These are phyloP conservation scores for Drosophila parvula DNA, from an alignment of 1,140 invertebrate genomes.

Conservation along the genomic window DNA sequence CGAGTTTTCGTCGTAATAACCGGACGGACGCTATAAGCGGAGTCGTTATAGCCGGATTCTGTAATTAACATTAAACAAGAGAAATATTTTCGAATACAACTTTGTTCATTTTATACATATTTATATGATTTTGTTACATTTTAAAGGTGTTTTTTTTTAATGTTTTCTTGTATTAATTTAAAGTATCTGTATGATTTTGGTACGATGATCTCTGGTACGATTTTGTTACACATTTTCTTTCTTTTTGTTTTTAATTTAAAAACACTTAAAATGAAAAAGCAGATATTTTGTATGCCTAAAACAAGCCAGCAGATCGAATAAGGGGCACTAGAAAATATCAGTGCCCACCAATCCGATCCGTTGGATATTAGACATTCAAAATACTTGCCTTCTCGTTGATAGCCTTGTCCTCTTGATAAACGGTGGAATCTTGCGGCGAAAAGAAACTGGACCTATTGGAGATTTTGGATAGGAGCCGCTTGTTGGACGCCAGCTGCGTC, in stretches of 20 bases:
- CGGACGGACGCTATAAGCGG: no score
- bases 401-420: background rate
- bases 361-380: background rate
- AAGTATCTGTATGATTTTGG: background rate
- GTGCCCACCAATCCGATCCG: constrained; percentile 10
- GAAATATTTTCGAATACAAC: background rate
- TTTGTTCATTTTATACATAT: background rate
- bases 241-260: background rate
- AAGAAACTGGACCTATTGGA: constrained; percentile 37
- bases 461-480: constrained; percentile 36
- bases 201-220: no score
- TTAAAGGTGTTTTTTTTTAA: background rate
- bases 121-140: constrained; percentile 11
- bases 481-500: constrained; percentile 40
- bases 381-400: background rate
- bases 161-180: background rate
- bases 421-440: background rate
- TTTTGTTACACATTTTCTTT: background rate
- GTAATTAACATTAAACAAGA: no score
- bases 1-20: no score
- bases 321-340: background rate
- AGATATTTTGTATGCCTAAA: background rate
- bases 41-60: no score
- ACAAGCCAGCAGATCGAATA: constrained; percentile 8
- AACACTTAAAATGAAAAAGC: background rate